These are phyloP conservation scores for Larimichthys crocea DNA, from an alignment of 2,113 vertebrate species.

Conservation along the genomic window DNA sequence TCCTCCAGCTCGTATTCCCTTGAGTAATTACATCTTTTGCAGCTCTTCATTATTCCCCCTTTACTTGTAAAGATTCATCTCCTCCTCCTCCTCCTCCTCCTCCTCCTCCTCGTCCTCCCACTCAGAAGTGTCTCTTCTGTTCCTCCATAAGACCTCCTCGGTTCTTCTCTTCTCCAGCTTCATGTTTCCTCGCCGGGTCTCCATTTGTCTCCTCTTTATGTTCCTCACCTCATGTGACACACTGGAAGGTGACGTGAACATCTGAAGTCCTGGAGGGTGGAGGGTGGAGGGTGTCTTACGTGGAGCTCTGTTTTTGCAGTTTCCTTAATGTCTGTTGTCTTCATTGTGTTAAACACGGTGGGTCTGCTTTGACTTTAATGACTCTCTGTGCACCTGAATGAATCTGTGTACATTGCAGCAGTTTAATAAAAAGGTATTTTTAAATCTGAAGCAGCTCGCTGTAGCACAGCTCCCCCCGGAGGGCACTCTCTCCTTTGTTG, in stretches of 20 bases:
- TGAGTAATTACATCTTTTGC: slow-evolving; percentile 65
- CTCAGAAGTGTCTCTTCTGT: slow-evolving; percentile 26
- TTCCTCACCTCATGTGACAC: slow-evolving; percentile 15
- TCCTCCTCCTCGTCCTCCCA: slow-evolving; percentile 36
- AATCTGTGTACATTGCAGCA: slow-evolving; percentile 43
- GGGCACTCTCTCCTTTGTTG: slow-evolving; percentile 74
- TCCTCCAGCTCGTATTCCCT: slow-evolving; percentile 48
- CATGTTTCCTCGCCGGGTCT: not conserved
- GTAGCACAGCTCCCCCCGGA: slow-evolving; percentile 67
- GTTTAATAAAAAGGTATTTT: slow-evolving; percentile 63
- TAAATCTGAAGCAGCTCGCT: slow-evolving; percentile 46
- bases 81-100: slow-evolving; percentile 24
- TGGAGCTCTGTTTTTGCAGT: not conserved
- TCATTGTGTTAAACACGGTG: slow-evolving; percentile 24
- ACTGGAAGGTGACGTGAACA: not conserved
- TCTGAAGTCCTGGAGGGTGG: not conserved
- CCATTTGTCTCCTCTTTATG: not conserved
- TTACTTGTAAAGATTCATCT: slow-evolving; percentile 49
- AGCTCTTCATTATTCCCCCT: slow-evolving; percentile 58
- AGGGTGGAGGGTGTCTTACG: not conserved
- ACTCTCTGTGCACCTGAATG: slow-evolving; percentile 40
- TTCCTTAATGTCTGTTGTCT: slow-evolving; percentile 2
- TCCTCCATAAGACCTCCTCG: slow-evolving; percentile 16
- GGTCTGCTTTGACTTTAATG: slow-evolving; percentile 42
- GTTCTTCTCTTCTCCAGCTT: slow-evolving; percentile 31